Conservation (phyloP, 2,113 vertebrate genomes). For the Dinomys branickii region DNA sequence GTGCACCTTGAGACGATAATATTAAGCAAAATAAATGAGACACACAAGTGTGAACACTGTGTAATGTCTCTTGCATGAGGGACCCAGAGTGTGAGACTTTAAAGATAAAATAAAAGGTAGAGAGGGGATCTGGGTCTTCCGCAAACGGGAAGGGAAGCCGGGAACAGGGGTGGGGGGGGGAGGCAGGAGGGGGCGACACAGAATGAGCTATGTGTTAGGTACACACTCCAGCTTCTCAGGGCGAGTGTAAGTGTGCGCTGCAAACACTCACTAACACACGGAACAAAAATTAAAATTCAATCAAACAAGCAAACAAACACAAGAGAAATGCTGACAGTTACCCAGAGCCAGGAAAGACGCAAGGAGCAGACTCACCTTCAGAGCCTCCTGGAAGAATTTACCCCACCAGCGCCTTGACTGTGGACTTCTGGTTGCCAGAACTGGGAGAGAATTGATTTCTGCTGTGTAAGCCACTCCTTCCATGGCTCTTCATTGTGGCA, state of each 20-base stretch:
- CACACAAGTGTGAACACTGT: not conserved
- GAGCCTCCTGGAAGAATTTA: not conserved
- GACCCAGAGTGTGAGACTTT: not conserved
- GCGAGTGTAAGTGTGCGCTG: not conserved
- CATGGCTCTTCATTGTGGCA: not conserved
- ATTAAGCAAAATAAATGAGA: not conserved
- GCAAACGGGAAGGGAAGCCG: not conserved
- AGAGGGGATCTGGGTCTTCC: not conserved
- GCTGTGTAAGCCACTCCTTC: not conserved
- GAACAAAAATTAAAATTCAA: not conserved
- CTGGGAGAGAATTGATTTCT: not conserved
- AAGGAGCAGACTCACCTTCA: too few species aligned
- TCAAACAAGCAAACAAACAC: too few species aligned
- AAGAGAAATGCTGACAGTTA: not conserved
- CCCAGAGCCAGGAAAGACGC: not conserved
- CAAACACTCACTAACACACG: not conserved
- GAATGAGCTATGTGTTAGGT: not conserved
- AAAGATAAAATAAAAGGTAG: not conserved
- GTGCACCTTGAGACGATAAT: not conserved
- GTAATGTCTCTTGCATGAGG: not conserved
- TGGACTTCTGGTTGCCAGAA: not conserved
- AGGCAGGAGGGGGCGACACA: not conserved
- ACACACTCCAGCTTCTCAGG: rapidly evolving
- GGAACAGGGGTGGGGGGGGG: too few species aligned
- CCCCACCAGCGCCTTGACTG: not conserved